Evolutionary conservation across 2,113 vertebrate species (phyloP), one percentile per base, ranked within the genome.

Genomic region (Lampris incognitus): DNA sequence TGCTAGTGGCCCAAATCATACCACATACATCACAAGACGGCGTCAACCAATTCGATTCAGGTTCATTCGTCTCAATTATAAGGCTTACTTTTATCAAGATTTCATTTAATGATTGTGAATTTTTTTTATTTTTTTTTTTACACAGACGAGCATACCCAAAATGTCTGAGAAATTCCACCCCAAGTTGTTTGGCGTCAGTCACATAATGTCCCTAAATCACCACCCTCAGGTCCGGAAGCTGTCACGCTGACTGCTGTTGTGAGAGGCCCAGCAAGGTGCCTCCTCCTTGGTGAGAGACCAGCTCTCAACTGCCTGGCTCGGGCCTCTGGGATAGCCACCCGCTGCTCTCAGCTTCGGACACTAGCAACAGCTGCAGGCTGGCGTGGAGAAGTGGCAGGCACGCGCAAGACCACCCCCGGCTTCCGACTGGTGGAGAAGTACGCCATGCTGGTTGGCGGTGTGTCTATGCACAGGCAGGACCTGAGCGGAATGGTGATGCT

Each of bases 361-460:
- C 51, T 5, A 0, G 90, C 93, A 4, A 68, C n/a, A 38, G 62
- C 24, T 0, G 11, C 66, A 0, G 85, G 94, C 11, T 97, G 96
- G 96, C 59, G 69, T 0, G 96, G 96, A 46, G 90, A 88, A 0
- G 93, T 97, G 64, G 95, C 95, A 0, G 96, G 96, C n/a, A 97
- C 96, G 0, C 91, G 96, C 11, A 97, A 97, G 85, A 97, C 96
- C 55, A 97, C 95, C 0, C 96, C 96, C 0, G 96, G 96, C 24
- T 97, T 97, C 87, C 93, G 95, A 7, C 75, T 97, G 78, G 92
- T 93, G 40, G 96, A 97, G 91, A 97, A 97, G 79, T 95, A 96
- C 0, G 94, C 93, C 59, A 95, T 97, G 79, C 80, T 95, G 13
- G 93, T 95, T 13, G 96, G 96, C 0, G 94, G 94, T 0, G 94